Evolutionary conservation across 2,888 invertebrate genomes (phyloP), one percentile per base, ranked within the genome.

Genomic region (Galerucella calmariensis): DNA sequence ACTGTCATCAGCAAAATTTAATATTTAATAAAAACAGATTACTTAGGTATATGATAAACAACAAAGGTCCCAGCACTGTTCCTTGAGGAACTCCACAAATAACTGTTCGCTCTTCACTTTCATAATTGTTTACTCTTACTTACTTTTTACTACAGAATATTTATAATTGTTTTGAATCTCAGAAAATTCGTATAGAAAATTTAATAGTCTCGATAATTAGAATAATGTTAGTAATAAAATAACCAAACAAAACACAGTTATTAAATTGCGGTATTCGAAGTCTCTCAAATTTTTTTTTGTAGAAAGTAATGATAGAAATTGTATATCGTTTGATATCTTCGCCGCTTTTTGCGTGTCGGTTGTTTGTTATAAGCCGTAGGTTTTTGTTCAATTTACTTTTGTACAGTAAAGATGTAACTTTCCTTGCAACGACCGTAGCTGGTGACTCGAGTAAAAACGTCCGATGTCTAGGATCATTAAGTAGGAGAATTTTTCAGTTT

Each of bases 231-330:
- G 46, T 14, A 48, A 11, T 48, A 53, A 53, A 53, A n/a, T 53
- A 53, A 16, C 4, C 12, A 53, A 53, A 8, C 6, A 8, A 12
- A 53, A 53, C 53, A 3, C 14, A n/a, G 53, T n/a, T n/a, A 53
- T 53, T 53, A 53, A 53, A 53, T 6, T 53, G n/a, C 4, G 14
- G 53, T 53, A 5, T 53, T 53, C 6, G n/a, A 8, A 1, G 12
- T 16, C 14, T n/a, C n/a, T 5, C 1, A 6, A n/a, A 51, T 0
- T 46, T 46, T 6, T 11, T 16, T 16, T 53, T 53, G 53, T 53
- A 53, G 53, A 53, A 53, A 53, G 53, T 53, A 53, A 14, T 53
- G n/a, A 16, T 16, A n/a, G 53, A 53, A 53, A 53, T 53, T 53
- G 16, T 6, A 53, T 51, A 51, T 14, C n/a, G 5, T 51, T 51